Percentiles rank a stretch among this genome's conserved stretches.
These are phyloP conservation scores for Melanerpes formicivorus DNA, from an alignment of 2,113 vertebrate genomes.

Conservation along the genomic window DNA sequence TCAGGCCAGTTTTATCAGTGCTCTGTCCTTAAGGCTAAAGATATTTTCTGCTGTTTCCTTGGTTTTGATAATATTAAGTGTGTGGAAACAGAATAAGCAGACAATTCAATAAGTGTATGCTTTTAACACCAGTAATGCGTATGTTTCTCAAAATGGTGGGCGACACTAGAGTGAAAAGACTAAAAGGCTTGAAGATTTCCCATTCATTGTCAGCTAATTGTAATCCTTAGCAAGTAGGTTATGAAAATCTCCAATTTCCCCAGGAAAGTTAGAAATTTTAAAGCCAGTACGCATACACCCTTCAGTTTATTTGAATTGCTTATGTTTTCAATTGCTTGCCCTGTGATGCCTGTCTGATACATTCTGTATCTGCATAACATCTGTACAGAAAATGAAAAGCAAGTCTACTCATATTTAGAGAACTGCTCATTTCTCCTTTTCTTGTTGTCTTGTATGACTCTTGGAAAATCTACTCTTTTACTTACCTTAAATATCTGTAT, in stretches of 20 bases:
- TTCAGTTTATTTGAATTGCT: not conserved
- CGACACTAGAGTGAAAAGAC: not conserved
- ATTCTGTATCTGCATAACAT: not conserved
- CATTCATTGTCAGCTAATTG: not conserved
- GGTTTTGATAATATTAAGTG: not conserved
- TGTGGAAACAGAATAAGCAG: not conserved
- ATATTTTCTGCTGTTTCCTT: not conserved
- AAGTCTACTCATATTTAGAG: not conserved
- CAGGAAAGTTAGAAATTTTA: not conserved
- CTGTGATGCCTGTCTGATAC: not conserved
- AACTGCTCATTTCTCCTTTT: not conserved
- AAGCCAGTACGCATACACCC: not conserved
- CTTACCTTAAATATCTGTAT: not conserved
- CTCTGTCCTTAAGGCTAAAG: not conserved
- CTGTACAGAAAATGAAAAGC: not conserved
- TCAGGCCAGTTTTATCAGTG: not conserved
- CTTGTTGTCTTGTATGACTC: not conserved
- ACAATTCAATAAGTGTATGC: not conserved
- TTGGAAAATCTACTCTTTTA: not conserved
- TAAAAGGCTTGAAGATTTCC: not conserved
- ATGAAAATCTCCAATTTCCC: not conserved
- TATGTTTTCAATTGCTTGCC: not conserved
- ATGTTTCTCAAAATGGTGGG: not conserved
- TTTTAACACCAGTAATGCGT: not conserved
- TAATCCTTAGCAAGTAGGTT: not conserved